Percentiles rank a stretch among this genome's conserved stretches.
Conservation (phyloP, 2,797 vertebrate genomes). For the Scolopax bukidnonensis region DNA sequence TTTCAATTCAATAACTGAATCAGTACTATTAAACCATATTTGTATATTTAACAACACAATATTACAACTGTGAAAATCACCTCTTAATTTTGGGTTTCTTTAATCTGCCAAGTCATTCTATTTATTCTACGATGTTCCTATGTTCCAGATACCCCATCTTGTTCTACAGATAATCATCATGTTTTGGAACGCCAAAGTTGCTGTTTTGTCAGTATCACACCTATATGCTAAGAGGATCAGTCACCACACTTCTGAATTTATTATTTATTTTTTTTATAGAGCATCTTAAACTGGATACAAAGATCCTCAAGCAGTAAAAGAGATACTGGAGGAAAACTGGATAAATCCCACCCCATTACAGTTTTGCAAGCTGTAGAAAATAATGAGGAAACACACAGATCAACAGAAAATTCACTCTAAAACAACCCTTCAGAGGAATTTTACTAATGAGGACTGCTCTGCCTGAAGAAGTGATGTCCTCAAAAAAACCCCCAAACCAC, state of each 20-base stretch:
- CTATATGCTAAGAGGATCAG: background rate
- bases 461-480: background rate
- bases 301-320: background rate
- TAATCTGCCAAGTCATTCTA: background rate
- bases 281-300: constrained; percentile 3
- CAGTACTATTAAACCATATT: background rate
- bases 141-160: background rate
- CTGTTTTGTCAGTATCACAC: constrained; percentile 6
- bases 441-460: background rate
- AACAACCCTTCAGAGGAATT: constrained; percentile 53
- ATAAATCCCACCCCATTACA: background rate
- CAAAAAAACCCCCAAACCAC: background rate
- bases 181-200: background rate
- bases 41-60: background rate
- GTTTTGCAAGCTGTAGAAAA: background rate
- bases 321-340: background rate
- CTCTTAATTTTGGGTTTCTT: constrained; percentile 36
- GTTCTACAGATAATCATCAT: background rate
- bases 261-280: background rate
- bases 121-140: constrained; percentile 22
- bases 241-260: background rate
- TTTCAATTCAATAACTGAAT: constrained; percentile 21
- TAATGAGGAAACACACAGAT: constrained; percentile 28
- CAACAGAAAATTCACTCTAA: constrained; percentile 48
- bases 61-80: background rate